phyloP scores from a whole-genome alignment of 2,797 vertebrate species.

The Cuniculus paca region DNA sequence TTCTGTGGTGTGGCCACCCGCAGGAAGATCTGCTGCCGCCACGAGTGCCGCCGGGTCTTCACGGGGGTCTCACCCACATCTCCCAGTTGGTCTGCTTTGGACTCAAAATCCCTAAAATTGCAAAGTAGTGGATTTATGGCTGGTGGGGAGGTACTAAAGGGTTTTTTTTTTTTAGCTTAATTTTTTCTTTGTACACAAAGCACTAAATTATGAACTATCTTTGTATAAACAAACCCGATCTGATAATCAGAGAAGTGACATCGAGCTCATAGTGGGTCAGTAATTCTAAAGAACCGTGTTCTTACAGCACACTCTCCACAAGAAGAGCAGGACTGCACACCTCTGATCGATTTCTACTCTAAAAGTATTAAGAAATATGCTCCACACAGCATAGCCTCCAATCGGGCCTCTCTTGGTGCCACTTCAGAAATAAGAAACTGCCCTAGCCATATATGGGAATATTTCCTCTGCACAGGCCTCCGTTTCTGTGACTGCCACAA shows the following conservation, averaged over 20 bases:
- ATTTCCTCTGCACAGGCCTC: background rate
- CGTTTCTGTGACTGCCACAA: background rate
- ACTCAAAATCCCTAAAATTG: slow-evolving; percentile 92
- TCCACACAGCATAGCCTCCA: background rate
- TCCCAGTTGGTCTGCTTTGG: slow-evolving; percentile 88
- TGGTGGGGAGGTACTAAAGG: background rate
- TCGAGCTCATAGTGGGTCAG: no score
- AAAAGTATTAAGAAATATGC: background rate
- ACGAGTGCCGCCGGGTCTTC: slow-evolving; percentile 94
- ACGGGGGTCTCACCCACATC: slow-evolving; percentile 89
- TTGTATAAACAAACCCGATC: background rate
- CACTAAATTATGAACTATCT: background rate
- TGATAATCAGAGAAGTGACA: background rate
- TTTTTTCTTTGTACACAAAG: background rate
- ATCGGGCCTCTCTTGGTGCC: background rate
- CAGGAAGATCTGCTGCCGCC: slow-evolving; percentile 99
- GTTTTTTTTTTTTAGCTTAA: background rate
- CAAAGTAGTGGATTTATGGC: background rate
- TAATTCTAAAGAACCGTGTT: background rate
- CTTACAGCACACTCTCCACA: background rate
- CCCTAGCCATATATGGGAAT: fast-evolving
- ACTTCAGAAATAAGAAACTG: background rate
- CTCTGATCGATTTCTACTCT: background rate
- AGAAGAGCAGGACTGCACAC: background rate
- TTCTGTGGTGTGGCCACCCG: slow-evolving; percentile 98